Evolutionary conservation across 1,140 invertebrate genomes (phyloP), one percentile per base, ranked within the genome.

Genomic region (Bombus terrestris): DNA sequence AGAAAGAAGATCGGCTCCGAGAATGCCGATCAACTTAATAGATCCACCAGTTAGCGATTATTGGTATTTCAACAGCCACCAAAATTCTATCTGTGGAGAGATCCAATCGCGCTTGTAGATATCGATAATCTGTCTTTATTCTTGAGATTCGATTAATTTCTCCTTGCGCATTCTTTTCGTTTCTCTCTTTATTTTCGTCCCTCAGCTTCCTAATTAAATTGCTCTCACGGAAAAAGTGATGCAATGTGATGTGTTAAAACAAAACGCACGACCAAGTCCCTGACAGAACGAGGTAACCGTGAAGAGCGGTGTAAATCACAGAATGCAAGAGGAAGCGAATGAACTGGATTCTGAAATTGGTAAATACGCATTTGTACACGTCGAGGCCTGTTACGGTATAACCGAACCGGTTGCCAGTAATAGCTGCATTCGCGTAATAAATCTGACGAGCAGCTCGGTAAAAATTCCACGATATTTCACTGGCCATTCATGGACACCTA

Each of bases 91-190:
- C 59, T 81, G 68, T 59, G 53, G 68, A 62, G 32, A 73, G 18
- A 25, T 22, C 57, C 25, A 59, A 59, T 59, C 57, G 57, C 18
- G 18, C 47, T 53, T 53, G 47, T 22, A 18, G 47, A 53, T n/a
- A 62, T 62, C 28, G 80, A 35, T 73, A 43, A 81, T 37, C 53
- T 35, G 37, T 73, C 69, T 81, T 72, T 81, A 69, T 25, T 22
- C 68, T 8, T n/a, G 10, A 13, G n/a, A 72, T 32, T 25, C 80
- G n/a, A 73, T 81, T 81, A 28, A n/a, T 81, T 73, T 69, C 35
- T 0, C 28, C 0, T 59, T 25, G 1, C 41, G 22, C 18, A 5
- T 25, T 57, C 15, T 28, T 35, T 5, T 18, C 18, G 18, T 35
- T 22, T 13, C 10, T 59, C 15, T 25, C 4, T 59, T 18, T 43